Base-by-base conservation (phyloP, 2,888 invertebrate species). In the Calliphora vomitoria region DNA sequence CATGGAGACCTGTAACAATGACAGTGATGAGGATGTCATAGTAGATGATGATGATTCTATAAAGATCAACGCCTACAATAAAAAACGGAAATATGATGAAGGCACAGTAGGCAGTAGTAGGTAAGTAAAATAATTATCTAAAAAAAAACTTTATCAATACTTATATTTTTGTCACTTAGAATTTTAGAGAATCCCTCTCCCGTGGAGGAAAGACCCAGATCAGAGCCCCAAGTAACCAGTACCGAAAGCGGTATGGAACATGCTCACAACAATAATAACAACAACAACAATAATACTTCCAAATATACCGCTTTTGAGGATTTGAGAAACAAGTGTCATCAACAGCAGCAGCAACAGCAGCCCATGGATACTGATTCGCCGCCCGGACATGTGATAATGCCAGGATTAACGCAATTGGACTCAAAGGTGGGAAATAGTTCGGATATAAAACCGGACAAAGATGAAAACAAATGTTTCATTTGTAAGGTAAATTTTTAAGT, bases 381-480 rank as follows among this genome's bases (percentile, higher is more conserved):
- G 8, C 47, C 81, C 5, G 84, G 82, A 31, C 85, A 87, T 71
- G 75, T 53, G 25, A 85, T 74, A 87, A 91, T 90, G 90, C 89
- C 91, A 87, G 92, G 92, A 91, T 90, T 92, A 90, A 92, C 93
- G 89, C 93, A 92, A 90, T 90, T 92, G 93, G 93, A 93, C 93
- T 88, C 93, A 93, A 93, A 93, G 93, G 93, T 93, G 93, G 93
- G 93, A 91, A 92, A 93, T 90, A 93, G 92, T 93, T 93, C 93
- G 92, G 93, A 93, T 90, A 91, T 91, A 90, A 93, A 94, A 91
- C 93, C 94, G 89, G 95, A 95, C 91, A 85, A 79, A 82, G 95
- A 95, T 89, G 94, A 94, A 91, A 95, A 95, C 93, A 96, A 96
- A 93, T 96, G 96, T 94, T 95, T 96, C 92, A 96, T 96, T 93